Conservation (phyloP, 2,113 vertebrate genomes). For the Suncus etruscus region DNA sequence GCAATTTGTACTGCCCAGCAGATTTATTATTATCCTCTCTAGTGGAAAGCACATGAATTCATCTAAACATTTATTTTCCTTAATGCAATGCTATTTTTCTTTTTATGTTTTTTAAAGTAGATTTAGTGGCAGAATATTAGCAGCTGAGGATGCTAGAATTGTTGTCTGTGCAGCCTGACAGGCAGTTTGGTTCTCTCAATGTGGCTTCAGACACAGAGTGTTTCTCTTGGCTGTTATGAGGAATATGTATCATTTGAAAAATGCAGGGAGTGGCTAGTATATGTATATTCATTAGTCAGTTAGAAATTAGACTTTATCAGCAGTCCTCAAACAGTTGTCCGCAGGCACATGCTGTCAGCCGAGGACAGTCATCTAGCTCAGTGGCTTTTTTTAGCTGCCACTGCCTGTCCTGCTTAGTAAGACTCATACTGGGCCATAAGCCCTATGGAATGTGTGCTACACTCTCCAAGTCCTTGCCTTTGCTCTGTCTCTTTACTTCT, state of each 20-base stretch:
- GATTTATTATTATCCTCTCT: slow-evolving; percentile 74
- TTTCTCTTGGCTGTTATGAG: background rate
- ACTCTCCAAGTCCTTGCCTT: too few species aligned
- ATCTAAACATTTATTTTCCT: slow-evolving; percentile 80
- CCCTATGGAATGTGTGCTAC: too few species aligned
- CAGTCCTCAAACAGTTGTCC: too few species aligned
- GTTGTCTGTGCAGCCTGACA: slow-evolving; percentile 44
- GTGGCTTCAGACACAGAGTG: background rate
- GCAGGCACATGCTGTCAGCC: too few species aligned
- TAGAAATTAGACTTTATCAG: background rate
- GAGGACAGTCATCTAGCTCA: too few species aligned
- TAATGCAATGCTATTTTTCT: slow-evolving; percentile 53
- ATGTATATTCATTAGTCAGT: background rate
- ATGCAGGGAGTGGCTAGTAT: background rate
- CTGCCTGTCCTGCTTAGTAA: too few species aligned
- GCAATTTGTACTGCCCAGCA: slow-evolving; percentile 70
- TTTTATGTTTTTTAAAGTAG: slow-evolving; percentile 78
- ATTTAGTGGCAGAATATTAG: slow-evolving; percentile 79
- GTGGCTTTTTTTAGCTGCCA: too few species aligned
- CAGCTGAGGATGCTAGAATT: slow-evolving; percentile 58
- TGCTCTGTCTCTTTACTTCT: too few species aligned
- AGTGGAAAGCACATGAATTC: slow-evolving; percentile 72
- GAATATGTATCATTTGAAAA: background rate
- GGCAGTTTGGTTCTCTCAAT: slow-evolving; percentile 39
- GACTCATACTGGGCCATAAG: too few species aligned